Evolutionary conservation across 2,888 invertebrate species (phyloP), one percentile per base, ranked within the genome.

Genomic region (Eilema depressum): DNA sequence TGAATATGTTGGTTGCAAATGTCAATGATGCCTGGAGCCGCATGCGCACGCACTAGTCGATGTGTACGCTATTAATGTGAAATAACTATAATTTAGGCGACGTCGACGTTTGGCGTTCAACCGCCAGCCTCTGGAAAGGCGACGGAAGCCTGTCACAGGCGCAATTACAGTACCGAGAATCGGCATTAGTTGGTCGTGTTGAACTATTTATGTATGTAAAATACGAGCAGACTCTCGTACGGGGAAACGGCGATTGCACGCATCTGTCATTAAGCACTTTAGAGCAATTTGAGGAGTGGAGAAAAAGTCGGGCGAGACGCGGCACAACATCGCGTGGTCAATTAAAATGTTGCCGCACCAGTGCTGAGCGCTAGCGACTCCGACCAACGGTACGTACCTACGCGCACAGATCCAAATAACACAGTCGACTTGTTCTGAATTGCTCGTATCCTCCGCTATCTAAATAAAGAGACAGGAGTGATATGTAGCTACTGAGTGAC

Each of bases 211-310:
- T 92, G 94, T 94, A 93, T 94, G 94, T 94, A 94, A 94, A 95
- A 95, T 92, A 94, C 93, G 94, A 94, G 90, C 92, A 89, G 90
- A 88, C 88, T 91, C 91, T 87, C 87, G 92, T 95, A 95, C 93
- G 93, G 93, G 93, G 95, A 95, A 95, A 94, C 93, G 90, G 87
- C 93, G 90, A 94, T 94, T 91, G 95, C 95, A 95, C 95, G 95
- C 95, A 95, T 94, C 94, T 88, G 94, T 94, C 93, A 95, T 95
- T 95, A 95, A 95, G 95, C 93, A 95, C 95, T 95, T 95, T 93
- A 93, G 92, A 94, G 94, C 93, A 95, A 95, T 95, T 95, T 95
- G 93, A 91, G 86, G 85, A 89, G 90, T 85, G 87, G 87, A 93
- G 94, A 95, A 95, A 95, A 95, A 95, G 92, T 94, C 88, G 91